A percentile compares a stretch with the other conserved stretches of the same genome.
Conservation (phyloP, 2,797 vertebrate species). For the Enteromius mattozi region DNA sequence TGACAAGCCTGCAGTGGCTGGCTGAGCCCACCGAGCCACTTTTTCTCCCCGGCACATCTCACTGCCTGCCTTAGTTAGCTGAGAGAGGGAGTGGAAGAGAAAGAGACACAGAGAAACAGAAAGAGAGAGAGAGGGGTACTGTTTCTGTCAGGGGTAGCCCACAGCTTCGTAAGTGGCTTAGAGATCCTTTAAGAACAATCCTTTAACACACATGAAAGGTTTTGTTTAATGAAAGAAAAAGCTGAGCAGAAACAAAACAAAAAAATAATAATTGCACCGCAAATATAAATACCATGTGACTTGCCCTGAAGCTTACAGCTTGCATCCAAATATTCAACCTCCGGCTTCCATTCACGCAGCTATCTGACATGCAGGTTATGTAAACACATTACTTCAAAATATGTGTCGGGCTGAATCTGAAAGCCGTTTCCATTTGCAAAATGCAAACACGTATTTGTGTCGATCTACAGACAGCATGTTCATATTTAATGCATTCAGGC, state of each 20-base stretch:
- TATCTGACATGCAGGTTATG: conserved; percentile 45
- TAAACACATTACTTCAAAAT: conserved; percentile 51
- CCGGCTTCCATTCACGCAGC: conserved; percentile 25
- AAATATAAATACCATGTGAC: conserved; percentile 2
- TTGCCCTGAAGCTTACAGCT: conserved; percentile 30
- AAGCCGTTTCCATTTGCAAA: conserved; percentile 47
- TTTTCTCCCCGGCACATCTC: conserved; percentile 45
- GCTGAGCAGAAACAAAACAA: conserved; percentile 3
- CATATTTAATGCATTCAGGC: conserved; percentile 71
- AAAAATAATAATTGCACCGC: neutral
- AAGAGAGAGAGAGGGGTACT: conserved; percentile 2
- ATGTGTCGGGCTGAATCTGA: conserved; percentile 35
- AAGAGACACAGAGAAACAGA: neutral
- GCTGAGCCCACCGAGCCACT: conserved; percentile 52
- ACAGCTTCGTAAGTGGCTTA: conserved; percentile 14
- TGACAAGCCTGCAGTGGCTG: conserved; percentile 68
- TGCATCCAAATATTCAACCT: conserved; percentile 37
- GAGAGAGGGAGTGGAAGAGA: conserved; percentile 65
- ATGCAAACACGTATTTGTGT: conserved; percentile 63
- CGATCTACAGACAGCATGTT: conserved; percentile 59
- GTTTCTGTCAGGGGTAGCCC: conserved; percentile 3
- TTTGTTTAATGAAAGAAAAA: conserved; percentile 18
- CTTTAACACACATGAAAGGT: conserved; percentile 11
- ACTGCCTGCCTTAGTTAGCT: conserved; percentile 64
- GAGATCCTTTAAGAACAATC: neutral